A percentile compares a stretch with the other conserved stretches of the same genome.
phyloP scores from a whole-genome alignment of 2,888 invertebrate species.

The Yponomeuta evonymella region DNA sequence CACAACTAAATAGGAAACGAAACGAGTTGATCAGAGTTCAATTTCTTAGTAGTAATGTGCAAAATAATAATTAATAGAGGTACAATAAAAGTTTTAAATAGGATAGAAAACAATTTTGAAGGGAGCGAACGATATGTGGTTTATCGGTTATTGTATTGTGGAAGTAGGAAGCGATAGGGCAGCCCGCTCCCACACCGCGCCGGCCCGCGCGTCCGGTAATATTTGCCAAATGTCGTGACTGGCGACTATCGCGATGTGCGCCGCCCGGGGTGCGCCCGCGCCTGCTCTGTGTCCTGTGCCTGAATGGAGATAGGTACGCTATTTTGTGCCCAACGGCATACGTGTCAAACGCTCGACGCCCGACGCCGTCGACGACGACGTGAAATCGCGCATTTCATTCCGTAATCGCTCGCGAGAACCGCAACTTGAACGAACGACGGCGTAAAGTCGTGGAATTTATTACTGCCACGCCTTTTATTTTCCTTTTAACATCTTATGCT shows the following conservation, averaged over 20 bases:
- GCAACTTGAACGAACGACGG: constrained; percentile 28
- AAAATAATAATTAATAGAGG: background rate
- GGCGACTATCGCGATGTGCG: constrained; percentile 70
- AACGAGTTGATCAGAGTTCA: constrained; percentile 28
- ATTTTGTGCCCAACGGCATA: constrained; percentile 66
- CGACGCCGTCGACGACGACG: constrained; percentile 28
- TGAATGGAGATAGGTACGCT: constrained; percentile 70
- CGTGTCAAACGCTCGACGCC: constrained; percentile 47
- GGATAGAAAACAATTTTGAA: constrained; percentile 10
- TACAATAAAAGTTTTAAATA: constrained; percentile 1
- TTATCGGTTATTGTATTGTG: constrained; percentile 61
- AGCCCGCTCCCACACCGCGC: constrained; percentile 64
- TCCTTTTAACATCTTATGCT: constrained; percentile 20
- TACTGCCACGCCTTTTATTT: constrained; percentile 19
- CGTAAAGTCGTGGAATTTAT: constrained; percentile 38
- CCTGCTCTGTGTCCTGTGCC: constrained; percentile 36
- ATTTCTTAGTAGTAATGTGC: constrained; percentile 12
- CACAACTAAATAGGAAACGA: constrained; percentile 36
- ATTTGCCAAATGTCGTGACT: constrained; percentile 75
- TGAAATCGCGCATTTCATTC: constrained; percentile 46
- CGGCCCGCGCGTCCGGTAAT: constrained; percentile 58
- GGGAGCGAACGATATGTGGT: constrained; percentile 41
- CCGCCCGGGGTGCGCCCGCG: constrained; percentile 65
- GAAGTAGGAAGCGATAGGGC: constrained; percentile 70
- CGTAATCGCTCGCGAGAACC: constrained; percentile 29